Percentiles rank a stretch among this genome's conserved stretches.
phyloP scores from a whole-genome alignment of 2,113 vertebrate genomes.

The Strix aluco region DNA sequence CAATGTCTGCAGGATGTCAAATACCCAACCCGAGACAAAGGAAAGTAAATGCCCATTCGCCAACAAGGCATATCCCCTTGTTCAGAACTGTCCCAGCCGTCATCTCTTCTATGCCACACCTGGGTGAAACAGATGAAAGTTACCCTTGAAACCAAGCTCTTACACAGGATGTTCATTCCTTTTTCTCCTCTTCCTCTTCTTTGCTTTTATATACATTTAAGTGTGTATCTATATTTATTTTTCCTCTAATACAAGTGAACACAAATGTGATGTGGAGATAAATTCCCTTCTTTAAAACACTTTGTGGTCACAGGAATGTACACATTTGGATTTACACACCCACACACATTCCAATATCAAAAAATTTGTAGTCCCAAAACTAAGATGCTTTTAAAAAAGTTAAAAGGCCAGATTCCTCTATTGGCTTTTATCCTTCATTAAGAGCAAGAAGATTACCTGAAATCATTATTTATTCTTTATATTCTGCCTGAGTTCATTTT shows the following conservation, averaged over 20 bases:
- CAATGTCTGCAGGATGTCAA: neutral
- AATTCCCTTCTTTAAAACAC: conserved; percentile 35
- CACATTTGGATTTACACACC: neutral
- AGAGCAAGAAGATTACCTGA: conserved; percentile 64
- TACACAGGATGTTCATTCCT: neutral
- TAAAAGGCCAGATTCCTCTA: conserved; percentile 51
- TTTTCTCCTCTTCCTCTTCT: neutral
- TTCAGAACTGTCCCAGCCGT: neutral
- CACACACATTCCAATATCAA: conserved; percentile 27
- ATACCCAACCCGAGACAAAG: neutral
- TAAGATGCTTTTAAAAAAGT: conserved; percentile 50
- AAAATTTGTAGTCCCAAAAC: conserved; percentile 5
- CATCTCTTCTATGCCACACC: neutral
- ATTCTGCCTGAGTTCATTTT: conserved; percentile 65
- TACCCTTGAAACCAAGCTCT: neutral
- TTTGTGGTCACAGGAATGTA: conserved; percentile 37
- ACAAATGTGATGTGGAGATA: conserved; percentile 40
- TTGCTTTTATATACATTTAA: neutral
- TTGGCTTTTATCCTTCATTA: conserved; percentile 71
- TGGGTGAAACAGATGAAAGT: neutral
- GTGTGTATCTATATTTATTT: neutral
- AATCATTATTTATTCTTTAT: conserved; percentile 31
- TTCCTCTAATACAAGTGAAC: conserved; percentile 42
- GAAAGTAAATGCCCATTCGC: neutral
- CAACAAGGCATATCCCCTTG: neutral